Percentiles rank a stretch among this genome's conserved stretches.
These are phyloP conservation scores for Dermatemys mawii DNA, from an alignment of 2,113 vertebrate genomes.

Conservation along the genomic window DNA sequence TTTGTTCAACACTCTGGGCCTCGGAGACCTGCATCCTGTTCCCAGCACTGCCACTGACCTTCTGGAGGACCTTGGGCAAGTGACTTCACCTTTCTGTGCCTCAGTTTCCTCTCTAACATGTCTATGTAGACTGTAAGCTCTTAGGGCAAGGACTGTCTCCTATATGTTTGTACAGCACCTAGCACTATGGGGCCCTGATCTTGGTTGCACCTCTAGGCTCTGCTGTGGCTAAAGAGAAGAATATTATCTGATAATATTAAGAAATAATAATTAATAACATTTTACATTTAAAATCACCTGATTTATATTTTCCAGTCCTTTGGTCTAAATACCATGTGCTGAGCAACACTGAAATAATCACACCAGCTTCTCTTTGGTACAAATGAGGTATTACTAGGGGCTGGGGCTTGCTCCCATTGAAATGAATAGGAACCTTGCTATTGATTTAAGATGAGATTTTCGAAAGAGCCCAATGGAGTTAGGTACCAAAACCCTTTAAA, in stretches of 20 bases:
- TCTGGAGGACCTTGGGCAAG: not conserved
- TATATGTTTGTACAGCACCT: not conserved
- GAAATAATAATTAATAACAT: not conserved
- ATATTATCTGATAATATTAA: not conserved
- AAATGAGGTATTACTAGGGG: not conserved
- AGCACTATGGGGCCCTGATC: not conserved
- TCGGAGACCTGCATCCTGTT: not conserved
- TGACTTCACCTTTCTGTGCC: not conserved
- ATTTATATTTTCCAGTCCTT: not conserved
- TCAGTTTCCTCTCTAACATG: not conserved
- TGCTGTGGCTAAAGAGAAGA: not conserved
- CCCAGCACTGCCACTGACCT: not conserved
- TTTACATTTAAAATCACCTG: not conserved
- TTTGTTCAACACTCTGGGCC: not conserved
- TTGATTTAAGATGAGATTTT: not conserved
- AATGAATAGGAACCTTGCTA: not conserved
- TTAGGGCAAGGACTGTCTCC: not conserved
- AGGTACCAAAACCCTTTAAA: not conserved
- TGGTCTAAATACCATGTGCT: not conserved
- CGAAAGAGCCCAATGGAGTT: not conserved
- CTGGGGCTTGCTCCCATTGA: not conserved
- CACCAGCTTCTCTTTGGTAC: not conserved
- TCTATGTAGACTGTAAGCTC: not conserved
- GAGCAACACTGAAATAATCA: not conserved
- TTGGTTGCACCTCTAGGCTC: not conserved